A percentile compares a stretch with the other conserved stretches of the same genome.
Conservation (phyloP, 2,113 vertebrate genomes). For the Oryzias curvinotus region DNA sequence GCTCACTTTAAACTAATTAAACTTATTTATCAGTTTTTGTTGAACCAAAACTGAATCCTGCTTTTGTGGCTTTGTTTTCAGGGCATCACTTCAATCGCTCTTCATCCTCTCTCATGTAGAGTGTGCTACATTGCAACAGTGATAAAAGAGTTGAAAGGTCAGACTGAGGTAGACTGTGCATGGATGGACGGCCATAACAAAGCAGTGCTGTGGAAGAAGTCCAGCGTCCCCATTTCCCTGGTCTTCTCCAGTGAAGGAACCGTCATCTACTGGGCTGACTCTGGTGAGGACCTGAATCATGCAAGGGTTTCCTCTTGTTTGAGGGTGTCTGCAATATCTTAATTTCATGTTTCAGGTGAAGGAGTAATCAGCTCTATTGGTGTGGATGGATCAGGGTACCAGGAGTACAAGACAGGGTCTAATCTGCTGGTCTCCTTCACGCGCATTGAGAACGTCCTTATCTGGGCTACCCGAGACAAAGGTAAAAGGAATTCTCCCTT, state of each 20-base stretch:
- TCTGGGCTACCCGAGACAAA: conserved; percentile 84
- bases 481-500: conserved; percentile 47
- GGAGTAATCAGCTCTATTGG: conserved; percentile 80
- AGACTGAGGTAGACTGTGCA: conserved; percentile 72
- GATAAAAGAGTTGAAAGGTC: accelerated
- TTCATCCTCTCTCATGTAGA: conserved; percentile 78
- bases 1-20: neutral
- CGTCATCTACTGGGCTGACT: conserved; percentile 87
- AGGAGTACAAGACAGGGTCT: conserved; percentile 73
- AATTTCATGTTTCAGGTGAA: conserved; percentile 62
- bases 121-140: conserved; percentile 81
- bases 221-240: conserved; percentile 75
- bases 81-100: conserved; percentile 69
- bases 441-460: conserved; percentile 74
- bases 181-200: conserved; percentile 84
- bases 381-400: conserved; percentile 81
- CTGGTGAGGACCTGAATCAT: conserved; percentile 63
- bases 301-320: neutral
- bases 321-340: neutral
- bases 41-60: neutral
- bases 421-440: conserved; percentile 77
- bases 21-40: neutral
- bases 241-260: conserved; percentile 74
- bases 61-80: conserved; percentile 1
- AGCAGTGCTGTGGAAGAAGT: conserved; percentile 78